Evolutionary conservation across 1,140 invertebrate species (phyloP).

Genomic region (Tetramorium parvispinum): DNA sequence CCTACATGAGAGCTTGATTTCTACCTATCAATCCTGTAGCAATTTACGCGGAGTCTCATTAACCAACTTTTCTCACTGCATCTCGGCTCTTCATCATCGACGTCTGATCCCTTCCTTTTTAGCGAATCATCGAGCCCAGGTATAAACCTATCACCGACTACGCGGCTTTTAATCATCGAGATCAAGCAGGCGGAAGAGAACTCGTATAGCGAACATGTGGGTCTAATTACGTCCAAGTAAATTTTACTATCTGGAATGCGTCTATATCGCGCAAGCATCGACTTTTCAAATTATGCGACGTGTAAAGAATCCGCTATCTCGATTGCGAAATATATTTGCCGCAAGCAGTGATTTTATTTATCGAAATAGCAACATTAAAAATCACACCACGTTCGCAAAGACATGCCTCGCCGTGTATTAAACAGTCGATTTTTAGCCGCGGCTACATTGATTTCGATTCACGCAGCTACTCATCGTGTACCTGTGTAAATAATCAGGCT

Average conservation of each 20-base stretch:
- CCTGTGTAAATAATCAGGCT: conserved; percentile 73
- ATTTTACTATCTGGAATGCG: background rate
- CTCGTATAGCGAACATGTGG: background rate
- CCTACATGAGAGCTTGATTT: conserved; percentile 1
- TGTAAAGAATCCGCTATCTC: background rate
- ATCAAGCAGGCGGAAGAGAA: conserved; percentile 18
- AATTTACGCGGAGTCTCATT: conserved; percentile 37
- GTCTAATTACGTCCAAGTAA: conserved; percentile 31
- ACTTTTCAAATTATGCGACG: background rate
- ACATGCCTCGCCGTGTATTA: conserved; percentile 5
- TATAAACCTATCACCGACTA: conserved; percentile 14
- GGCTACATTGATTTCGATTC: conserved; percentile 70
- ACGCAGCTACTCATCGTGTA: conserved; percentile 63
- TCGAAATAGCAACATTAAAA: conserved; percentile 31
- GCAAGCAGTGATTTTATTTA: background rate
- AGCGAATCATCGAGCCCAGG: background rate
- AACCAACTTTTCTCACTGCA: conserved; percentile 36
- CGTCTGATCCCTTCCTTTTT: background rate
- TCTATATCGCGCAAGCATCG: conserved; percentile 5
- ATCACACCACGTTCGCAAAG: conserved; percentile 36
- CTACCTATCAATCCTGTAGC: conserved; percentile 30
- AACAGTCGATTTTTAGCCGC: conserved; percentile 54
- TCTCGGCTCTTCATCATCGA: conserved; percentile 19
- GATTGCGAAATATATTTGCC: background rate
- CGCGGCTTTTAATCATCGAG: conserved; percentile 42